Conservation (phyloP, 1,140 invertebrate species). For the Paracyclopina nana region DNA sequence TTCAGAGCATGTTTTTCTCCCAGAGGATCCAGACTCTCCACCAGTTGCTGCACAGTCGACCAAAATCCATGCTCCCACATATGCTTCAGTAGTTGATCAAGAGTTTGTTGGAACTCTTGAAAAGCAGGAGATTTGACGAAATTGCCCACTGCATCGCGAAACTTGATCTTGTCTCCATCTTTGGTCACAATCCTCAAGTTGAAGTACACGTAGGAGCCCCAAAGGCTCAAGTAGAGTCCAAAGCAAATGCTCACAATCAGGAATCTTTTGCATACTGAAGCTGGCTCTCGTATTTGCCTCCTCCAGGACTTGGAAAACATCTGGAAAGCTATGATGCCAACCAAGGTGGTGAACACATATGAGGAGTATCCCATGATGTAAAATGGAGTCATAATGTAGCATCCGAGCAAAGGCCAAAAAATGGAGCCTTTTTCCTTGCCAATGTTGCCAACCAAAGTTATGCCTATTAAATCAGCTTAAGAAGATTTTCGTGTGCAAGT, state of each 20-base stretch:
- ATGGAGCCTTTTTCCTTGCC: constrained; percentile 50
- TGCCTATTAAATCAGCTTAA: constrained; percentile 36
- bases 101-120: constrained; percentile 45
- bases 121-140: constrained; percentile 67
- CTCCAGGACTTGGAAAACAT: constrained; percentile 52
- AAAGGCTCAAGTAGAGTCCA: constrained; percentile 40
- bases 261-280: not conserved
- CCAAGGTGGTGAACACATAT: constrained; percentile 7
- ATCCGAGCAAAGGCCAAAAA: constrained; percentile 41
- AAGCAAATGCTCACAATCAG: not conserved
- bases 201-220: constrained; percentile 63
- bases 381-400: constrained; percentile 38
- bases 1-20: constrained; percentile 75
- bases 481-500: constrained; percentile 15
- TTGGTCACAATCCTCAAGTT: constrained; percentile 63
- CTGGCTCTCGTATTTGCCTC: constrained; percentile 23
- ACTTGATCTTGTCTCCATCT: constrained; percentile 63
- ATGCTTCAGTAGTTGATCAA: constrained; percentile 48
- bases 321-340: constrained; percentile 35
- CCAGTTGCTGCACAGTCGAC: constrained; percentile 57
- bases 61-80: constrained; percentile 54
- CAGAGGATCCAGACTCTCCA: constrained; percentile 51
- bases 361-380: constrained; percentile 15
- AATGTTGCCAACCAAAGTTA: constrained; percentile 72
- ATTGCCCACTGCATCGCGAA: constrained; percentile 64